Evolutionary conservation across 2,888 invertebrate species (phyloP), one percentile per base, ranked within the genome.

Genomic region (Timema cristinae): DNA sequence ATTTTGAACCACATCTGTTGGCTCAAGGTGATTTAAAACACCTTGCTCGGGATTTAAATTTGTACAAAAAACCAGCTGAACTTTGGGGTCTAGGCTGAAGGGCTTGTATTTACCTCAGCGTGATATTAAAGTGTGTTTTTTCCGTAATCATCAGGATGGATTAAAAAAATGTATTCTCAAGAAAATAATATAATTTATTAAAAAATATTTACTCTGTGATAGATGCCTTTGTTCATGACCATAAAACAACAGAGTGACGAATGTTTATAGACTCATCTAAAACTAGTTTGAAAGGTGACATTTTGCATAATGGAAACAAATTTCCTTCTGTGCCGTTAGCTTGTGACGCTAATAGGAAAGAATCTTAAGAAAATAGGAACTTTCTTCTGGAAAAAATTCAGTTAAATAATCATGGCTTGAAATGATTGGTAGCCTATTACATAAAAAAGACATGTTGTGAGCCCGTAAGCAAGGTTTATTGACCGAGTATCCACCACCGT

Each of bases 41-140:
- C 56, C 56, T 56, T 56, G 56, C 15, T 16, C 56, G 56, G 13
- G 56, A 56, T 56, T 56, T 56, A 9, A 56, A 56, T 16, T 56
- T 56, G 11, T 56, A 56, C 13, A 56, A 56, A 56, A 6, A 56
- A 56, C 56, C 13, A 16, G 6, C 6, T 13, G 15, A 9, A 13
- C 15, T 56, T 7, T 56, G 56, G 56, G n/a, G 13, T 7, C 56
- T 56, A 13, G 56, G 13, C 10, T 56, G n/a, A 56, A 56, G 15
- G 56, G 56, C 15, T 56, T 13, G 56, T 15, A 56, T 56, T 16
- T 56, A 13, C 11, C 15, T 15, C 56, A 56, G 13, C 10, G 6
- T 15, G 56, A 56, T 56, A 56, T 6, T 15, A 56, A 56, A 6
- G 6, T 56, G 56, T 56, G 56, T 56, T 56, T 16, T 16, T 56